Evolutionary conservation across 2,113 vertebrate genomes (phyloP), one percentile per base, ranked within the genome.

Genomic region (Etheostoma spectabile): DNA sequence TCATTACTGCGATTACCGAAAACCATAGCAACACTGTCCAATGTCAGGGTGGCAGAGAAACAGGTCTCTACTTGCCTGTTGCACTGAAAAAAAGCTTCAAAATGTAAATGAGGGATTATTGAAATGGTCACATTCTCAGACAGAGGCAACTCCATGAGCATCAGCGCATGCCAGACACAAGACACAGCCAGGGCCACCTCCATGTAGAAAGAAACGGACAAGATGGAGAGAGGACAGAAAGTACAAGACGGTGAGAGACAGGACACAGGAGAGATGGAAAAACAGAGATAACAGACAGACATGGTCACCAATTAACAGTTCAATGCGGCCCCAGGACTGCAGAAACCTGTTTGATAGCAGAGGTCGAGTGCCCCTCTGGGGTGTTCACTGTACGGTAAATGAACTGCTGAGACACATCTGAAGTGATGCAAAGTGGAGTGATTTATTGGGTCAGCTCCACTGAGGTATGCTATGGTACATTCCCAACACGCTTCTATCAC

Each of bases 41-140:
- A 74, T 76, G 80, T 77, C 62, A 35, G 65, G 12, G 45, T 49
- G 52, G 65, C 73, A 68, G 70, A 84, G 68, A 59, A 82, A 79
- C 80, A 69, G 65, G 89, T 78, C 72, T 74, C 64, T 52, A 60
- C 82, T 90, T 60, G 74, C 80, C 66, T 7, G 22, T 24, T 57
- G 74, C 42, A 56, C 70, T 86, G 86, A 77, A 88, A 87, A 90
- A 88, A 42, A 82, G 55, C 79, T 88, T 86, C 61, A 85, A 89
- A 83, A 91, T 92, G 82, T 83, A 89, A 91, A 93, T 89, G 63
- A 90, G 82, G 82, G 79, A 91, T 90, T 80, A 89, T 73, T 88
- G 82, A 81, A 86, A 88, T 49, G 60, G 79, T 83, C 71, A 84
- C 89, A 91, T 91, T 90, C 77, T 90, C 74, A 88, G 80, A 87